Evolutionary conservation across 2,113 vertebrate genomes (phyloP), one percentile per base, ranked within the genome.

Genomic region (Etheostoma spectabile): DNA sequence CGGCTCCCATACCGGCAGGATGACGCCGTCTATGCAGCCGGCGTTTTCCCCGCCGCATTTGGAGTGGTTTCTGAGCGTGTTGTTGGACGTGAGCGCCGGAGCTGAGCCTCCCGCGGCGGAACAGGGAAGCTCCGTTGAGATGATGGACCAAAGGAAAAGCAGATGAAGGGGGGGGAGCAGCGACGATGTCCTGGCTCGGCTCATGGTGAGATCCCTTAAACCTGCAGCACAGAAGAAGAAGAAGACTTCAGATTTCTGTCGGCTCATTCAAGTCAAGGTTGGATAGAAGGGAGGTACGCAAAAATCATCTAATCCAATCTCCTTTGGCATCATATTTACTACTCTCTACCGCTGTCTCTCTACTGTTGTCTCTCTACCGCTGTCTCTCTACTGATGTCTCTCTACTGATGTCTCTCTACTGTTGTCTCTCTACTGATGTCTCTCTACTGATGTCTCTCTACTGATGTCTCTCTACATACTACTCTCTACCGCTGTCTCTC

Each of bases 1-100:
- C 1, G 98, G 98, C 33, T 92, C 93, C 98, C 98, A 99, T 3
- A 98, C 65, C 0, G 97, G 97, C 76, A 99, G 93, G 87, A 99
- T 97, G 49, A 99, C 97, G 0, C 98, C 98, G 80, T 95, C 95
- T 61, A 96, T 95, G 90, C 98, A 99, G 2, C 92, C 68, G 38
- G 95, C 96, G 0, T 93, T 86, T 11, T 38, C 38, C n/a, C 96
- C 97, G 0, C 96, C 97, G 66, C 93, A 89, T 60, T 91, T 85
- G 0, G 89, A 93, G 12, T 38, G 8, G 64, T 93, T 86, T 2
- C 30, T 51, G 77, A 74, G 53, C 8, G 92, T 84, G 85, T 59
- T 80, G 82, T 93, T 95, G 48, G 90, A 63, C 1, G 80, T 61
- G 0, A 93, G 89, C 60, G 89, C 27, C 19, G 18, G 46, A 57